A percentile compares a stretch with the other conserved stretches of the same genome.
Evolutionary conservation across 2,888 invertebrate genomes (phyloP).

Genomic region (Biston stratarius): DNA sequence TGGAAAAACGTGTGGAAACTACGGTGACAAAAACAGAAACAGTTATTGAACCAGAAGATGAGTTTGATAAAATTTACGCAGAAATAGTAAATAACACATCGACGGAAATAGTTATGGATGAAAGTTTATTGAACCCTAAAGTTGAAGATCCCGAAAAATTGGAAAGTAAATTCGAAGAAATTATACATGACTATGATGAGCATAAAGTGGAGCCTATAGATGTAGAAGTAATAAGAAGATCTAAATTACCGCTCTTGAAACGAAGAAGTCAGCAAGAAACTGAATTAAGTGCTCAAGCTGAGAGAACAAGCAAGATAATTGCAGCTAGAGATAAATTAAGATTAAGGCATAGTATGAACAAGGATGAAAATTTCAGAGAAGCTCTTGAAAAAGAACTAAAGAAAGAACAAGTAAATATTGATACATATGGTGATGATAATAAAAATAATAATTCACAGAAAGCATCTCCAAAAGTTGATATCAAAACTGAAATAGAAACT

Average conservation of each 20-base stretch:
- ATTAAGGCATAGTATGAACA: conserved; percentile 35
- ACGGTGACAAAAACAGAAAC: conserved; percentile 32
- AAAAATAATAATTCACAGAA: conserved; percentile 3
- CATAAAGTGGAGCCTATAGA: conserved; percentile 54
- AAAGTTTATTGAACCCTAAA: conserved; percentile 54
- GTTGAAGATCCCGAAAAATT: conserved; percentile 67
- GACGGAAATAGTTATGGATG: conserved; percentile 45
- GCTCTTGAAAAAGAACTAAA: conserved; percentile 22
- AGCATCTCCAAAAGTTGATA: conserved; percentile 2
- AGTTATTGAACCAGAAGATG: conserved; percentile 59
- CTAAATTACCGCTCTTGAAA: conserved; percentile 70
- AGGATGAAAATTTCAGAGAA: conserved; percentile 32
- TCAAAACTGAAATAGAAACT: conserved; percentile 18
- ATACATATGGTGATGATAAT: conserved; percentile 20
- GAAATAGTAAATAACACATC: conserved; percentile 58
- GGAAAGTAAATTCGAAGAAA: conserved; percentile 75
- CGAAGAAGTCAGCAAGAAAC: conserved; percentile 61
- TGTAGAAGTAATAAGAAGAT: conserved; percentile 55
- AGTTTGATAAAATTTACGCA: conserved; percentile 76
- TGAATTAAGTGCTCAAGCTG: conserved; percentile 25
- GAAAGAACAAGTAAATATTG: conserved; percentile 4
- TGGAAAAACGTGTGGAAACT: conserved; percentile 51
- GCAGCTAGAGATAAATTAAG: conserved; percentile 43
- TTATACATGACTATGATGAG: conserved; percentile 75
- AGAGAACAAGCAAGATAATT: conserved; percentile 45